Evolutionary conservation across 1,140 invertebrate genomes (phyloP).

Genomic region (Telenomus remus): DNA sequence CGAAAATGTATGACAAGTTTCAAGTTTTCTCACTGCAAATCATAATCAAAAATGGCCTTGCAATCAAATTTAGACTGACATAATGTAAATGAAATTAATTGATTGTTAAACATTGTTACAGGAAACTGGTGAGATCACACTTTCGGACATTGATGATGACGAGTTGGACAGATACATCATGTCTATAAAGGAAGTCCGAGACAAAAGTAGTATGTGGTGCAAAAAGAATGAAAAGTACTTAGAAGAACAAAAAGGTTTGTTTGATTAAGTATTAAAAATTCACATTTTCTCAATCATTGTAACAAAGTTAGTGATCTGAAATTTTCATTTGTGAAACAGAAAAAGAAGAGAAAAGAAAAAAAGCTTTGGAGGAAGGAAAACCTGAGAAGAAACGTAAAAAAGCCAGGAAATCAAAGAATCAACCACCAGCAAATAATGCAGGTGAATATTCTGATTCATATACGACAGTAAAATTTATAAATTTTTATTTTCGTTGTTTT

Average conservation of each 20-base stretch:
- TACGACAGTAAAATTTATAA: too few species aligned
- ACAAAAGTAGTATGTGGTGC: slow-evolving; percentile 90
- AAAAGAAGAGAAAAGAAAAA: slow-evolving; percentile 85
- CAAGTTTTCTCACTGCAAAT: too few species aligned
- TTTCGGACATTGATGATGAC: slow-evolving; percentile 89
- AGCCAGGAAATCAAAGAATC: slow-evolving; percentile 78
- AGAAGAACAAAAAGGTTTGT: slow-evolving; percentile 84
- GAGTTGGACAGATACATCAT: slow-evolving; percentile 93
- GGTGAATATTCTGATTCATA: slow-evolving; percentile 62
- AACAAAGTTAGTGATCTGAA: too few species aligned
- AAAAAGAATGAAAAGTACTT: slow-evolving; percentile 89
- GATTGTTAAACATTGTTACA: too few species aligned
- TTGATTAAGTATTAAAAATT: too few species aligned
- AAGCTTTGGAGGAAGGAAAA: slow-evolving; percentile 86
- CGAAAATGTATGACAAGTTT: slow-evolving; percentile 70
- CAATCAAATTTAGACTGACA: too few species aligned
- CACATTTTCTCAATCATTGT: too few species aligned
- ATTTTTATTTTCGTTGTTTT: neutral
- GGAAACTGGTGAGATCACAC: slow-evolving; percentile 81
- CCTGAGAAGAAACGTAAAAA: slow-evolving; percentile 84
- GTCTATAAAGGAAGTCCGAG: slow-evolving; percentile 84
- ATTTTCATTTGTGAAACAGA: slow-evolving; percentile 75
- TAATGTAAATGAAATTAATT: too few species aligned
- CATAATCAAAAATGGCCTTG: too few species aligned
- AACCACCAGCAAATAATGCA: slow-evolving; percentile 84